A percentile compares a stretch with the other conserved stretches of the same genome.
Evolutionary conservation across 2,888 invertebrate genomes (phyloP).

Genomic region (Agrotis segetum): DNA sequence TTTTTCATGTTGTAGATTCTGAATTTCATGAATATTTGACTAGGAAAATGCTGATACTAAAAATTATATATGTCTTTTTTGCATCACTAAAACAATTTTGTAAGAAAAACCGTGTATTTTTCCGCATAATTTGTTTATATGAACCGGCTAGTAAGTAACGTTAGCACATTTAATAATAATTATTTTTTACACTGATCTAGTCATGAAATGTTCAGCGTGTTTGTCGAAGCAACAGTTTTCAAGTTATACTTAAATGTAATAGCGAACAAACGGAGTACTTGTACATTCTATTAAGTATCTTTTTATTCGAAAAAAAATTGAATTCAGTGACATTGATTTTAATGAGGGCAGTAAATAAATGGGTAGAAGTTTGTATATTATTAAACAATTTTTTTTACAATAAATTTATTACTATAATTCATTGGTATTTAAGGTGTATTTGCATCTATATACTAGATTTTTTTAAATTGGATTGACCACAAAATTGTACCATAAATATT

Average conservation of each 20-base stretch:
- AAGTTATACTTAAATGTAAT: slow-evolving; percentile 35
- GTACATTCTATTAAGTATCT: not conserved
- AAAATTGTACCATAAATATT: no score
- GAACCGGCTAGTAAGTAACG: not conserved
- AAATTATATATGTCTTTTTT: rapidly evolving
- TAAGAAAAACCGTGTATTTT: not conserved
- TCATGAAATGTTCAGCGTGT: slow-evolving; percentile 6
- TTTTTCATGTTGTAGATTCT: not conserved
- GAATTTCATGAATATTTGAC: not conserved
- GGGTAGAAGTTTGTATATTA: not conserved
- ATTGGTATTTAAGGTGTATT: no score
- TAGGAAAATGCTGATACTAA: not conserved
- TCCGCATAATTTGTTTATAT: no score
- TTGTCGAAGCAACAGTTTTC: slow-evolving; percentile 48
- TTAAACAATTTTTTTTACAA: not conserved
- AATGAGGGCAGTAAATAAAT: not conserved
- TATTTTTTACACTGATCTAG: not conserved
- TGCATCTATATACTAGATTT: no score
- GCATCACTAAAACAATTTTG: not conserved
- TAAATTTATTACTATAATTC: no score
- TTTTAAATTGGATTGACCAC: no score
- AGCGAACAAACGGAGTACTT: slow-evolving; percentile 11
- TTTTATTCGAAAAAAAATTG: not conserved
- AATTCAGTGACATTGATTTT: slow-evolving; percentile 1
- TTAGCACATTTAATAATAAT: no score